phyloP scores from a whole-genome alignment of 2,797 vertebrate genomes.

The Heliangelus exortis region DNA sequence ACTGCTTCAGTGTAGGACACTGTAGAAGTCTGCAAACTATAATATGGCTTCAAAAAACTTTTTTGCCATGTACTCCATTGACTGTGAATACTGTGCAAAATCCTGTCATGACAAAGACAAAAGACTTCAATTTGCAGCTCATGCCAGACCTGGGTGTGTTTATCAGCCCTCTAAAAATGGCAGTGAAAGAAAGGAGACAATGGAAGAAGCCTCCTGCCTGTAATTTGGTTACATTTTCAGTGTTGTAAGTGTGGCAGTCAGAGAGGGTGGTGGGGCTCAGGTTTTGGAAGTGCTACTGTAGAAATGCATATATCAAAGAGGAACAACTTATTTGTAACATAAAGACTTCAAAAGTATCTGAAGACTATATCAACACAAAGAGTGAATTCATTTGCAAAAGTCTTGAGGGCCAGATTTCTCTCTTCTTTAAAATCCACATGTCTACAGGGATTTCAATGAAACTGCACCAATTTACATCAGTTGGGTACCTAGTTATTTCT shows the following conservation, averaged over 20 bases:
- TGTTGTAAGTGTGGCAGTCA: background rate
- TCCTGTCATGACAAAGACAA: background rate
- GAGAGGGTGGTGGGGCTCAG: background rate
- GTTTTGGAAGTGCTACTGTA: background rate
- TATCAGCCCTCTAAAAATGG: background rate
- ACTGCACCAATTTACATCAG: background rate
- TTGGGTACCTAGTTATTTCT: background rate
- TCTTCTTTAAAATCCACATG: background rate
- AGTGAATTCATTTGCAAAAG: background rate
- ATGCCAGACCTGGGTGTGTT: background rate
- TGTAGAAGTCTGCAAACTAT: background rate
- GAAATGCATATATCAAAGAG: background rate
- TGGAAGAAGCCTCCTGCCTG: background rate
- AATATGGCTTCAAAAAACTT: background rate
- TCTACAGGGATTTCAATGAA: background rate
- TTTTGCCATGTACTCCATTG: background rate
- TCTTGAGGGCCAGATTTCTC: background rate
- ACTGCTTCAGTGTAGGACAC: background rate
- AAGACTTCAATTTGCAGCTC: background rate
- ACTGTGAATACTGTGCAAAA: background rate
- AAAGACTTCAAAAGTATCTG: background rate
- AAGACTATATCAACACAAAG: background rate
- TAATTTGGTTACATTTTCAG: background rate
- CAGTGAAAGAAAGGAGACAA: background rate
- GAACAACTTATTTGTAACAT: background rate